Evolutionary conservation across 1,140 invertebrate genomes (phyloP).

Genomic region (Tetramorium parvispinum): DNA sequence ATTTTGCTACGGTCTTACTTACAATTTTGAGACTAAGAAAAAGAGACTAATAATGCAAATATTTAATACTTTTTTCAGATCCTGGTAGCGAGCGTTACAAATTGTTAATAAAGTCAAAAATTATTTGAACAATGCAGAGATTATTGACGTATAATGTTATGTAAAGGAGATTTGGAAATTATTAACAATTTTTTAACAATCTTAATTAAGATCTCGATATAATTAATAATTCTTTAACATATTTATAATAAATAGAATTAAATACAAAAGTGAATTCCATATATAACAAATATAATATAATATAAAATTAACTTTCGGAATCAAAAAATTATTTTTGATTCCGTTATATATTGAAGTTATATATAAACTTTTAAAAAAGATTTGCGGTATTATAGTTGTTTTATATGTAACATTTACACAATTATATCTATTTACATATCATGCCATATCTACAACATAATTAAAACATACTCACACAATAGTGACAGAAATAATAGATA

Average conservation of each 20-base stretch:
- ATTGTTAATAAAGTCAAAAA: constrained; percentile 75
- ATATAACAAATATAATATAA: neutral
- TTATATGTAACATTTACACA: neutral
- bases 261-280: neutral
- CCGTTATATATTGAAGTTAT: neutral
- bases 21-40: neutral
- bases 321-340: neutral
- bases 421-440: constrained; percentile 5
- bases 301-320: neutral
- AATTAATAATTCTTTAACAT: neutral
- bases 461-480: neutral
- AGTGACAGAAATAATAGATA: neutral
- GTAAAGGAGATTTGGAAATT: neutral
- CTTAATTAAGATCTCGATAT: neutral
- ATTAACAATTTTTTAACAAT: neutral
- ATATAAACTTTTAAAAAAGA: constrained; percentile 3
- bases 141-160: neutral
- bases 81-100: constrained; percentile 77
- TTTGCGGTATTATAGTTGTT: neutral
- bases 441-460: constrained; percentile 10
- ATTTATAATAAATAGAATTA: neutral
- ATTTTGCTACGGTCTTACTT: neutral
- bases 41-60: neutral
- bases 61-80: constrained; percentile 74
- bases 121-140: neutral